A percentile compares a stretch with the other conserved stretches of the same genome.
Conservation (phyloP, 2,113 vertebrate genomes). For the Sorex araneus region DNA sequence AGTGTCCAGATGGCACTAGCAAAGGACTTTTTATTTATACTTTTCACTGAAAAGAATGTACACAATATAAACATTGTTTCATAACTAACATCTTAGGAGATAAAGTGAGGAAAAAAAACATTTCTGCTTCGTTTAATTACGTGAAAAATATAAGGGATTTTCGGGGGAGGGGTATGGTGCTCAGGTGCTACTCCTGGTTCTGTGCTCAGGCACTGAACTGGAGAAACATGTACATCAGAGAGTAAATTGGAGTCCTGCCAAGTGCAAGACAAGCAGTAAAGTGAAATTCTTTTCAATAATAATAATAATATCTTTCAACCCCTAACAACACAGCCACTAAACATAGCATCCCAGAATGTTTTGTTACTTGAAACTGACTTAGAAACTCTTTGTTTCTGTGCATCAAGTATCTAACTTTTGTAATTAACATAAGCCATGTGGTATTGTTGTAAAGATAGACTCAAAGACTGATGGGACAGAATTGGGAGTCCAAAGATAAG, state of each 20-base stretch:
- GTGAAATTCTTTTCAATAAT: conserved; percentile 39
- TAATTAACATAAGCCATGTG: conserved; percentile 27
- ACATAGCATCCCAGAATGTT: conserved; percentile 9
- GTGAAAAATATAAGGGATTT: conserved; percentile 15
- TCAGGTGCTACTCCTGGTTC: too few species aligned
- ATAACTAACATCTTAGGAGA: conserved; percentile 43
- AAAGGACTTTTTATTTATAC: not conserved
- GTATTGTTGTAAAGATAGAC: too few species aligned
- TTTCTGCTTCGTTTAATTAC: conserved; percentile 30
- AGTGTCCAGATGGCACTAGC: not conserved
- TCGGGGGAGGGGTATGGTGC: not conserved
- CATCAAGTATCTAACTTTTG: conserved; percentile 34
- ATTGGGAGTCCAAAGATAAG: too few species aligned
- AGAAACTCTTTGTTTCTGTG: conserved; percentile 36
- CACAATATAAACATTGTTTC: not conserved
- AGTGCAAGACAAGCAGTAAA: not conserved
- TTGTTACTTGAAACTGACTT: conserved; percentile 70
- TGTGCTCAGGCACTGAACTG: too few species aligned
- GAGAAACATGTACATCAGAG: too few species aligned
- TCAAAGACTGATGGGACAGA: too few species aligned
- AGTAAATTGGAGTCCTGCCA: too few species aligned
- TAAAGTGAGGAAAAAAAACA: conserved; percentile 19
- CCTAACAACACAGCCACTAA: not conserved
- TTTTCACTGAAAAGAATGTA: conserved; percentile 50
- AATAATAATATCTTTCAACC: conserved; percentile 36